phyloP scores from a whole-genome alignment of 2,888 invertebrate species.

The Scaptodrosophila latifasciaeformis region DNA sequence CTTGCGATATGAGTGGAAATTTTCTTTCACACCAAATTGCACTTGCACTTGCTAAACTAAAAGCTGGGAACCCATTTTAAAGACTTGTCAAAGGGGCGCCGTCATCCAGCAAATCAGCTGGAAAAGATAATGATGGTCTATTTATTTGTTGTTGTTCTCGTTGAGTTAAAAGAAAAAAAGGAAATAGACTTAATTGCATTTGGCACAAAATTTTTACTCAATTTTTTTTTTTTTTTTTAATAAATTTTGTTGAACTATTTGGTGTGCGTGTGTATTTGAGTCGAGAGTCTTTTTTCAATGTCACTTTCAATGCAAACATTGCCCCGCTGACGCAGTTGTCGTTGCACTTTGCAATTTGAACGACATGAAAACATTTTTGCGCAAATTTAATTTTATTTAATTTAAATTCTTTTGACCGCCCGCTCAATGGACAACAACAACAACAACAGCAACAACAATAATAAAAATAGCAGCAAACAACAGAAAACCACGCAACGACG shows the following conservation, averaged over 20 bases:
- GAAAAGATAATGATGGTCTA: too few species aligned
- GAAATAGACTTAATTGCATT: too few species aligned
- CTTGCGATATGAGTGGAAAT: slow-evolving; percentile 8
- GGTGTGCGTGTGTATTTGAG: slow-evolving; percentile 12
- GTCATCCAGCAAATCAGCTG: too few species aligned
- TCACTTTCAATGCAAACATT: slow-evolving; percentile 18
- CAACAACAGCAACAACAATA: not conserved
- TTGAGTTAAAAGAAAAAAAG: too few species aligned
- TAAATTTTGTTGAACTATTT: too few species aligned
- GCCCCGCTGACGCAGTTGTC: too few species aligned
- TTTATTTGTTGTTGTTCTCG: too few species aligned
- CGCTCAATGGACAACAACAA: not conserved
- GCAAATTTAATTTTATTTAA: slow-evolving; percentile 45
- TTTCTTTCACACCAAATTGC: not conserved
- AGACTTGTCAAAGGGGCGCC: slow-evolving; percentile 10
- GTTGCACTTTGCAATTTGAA: slow-evolving; percentile 39
- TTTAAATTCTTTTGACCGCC: slow-evolving; percentile 46
- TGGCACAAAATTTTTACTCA: too few species aligned
- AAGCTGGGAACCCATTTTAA: too few species aligned
- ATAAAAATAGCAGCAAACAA: not conserved
- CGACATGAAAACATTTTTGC: slow-evolving; percentile 32
- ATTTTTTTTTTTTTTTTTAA: too few species aligned
- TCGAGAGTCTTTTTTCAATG: slow-evolving; percentile 19
- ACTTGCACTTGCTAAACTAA: too few species aligned
- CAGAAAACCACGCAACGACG: not conserved